Conservation (phyloP, 2,797 vertebrate genomes). For the Moxostoma hubbsi region DNA sequence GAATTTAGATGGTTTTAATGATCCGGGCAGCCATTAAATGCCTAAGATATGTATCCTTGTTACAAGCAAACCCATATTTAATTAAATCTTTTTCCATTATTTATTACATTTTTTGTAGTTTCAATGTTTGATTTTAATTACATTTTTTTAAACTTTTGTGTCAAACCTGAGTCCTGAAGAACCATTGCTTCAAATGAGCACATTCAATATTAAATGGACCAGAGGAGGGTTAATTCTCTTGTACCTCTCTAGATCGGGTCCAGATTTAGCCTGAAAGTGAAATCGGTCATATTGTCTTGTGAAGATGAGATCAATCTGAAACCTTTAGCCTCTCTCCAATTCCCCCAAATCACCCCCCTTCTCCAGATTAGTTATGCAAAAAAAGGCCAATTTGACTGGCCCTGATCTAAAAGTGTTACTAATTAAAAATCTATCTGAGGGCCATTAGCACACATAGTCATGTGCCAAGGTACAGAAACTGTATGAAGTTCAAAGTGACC, state of each 20-base stretch:
- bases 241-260: neutral
- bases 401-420: constrained; percentile 91
- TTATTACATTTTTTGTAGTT: too few species aligned
- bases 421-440: constrained; percentile 99
- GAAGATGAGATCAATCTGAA: constrained; percentile 59
- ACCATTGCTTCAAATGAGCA: neutral
- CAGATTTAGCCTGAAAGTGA: constrained; percentile 16
- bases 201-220: neutral
- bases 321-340: constrained; percentile 60
- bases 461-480: constrained; percentile 85
- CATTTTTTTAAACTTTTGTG: too few species aligned
- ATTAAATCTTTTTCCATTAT: too few species aligned
- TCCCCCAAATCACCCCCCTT: constrained; percentile 62
- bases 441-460: constrained; percentile 92
- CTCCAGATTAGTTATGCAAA: constrained; percentile 82
- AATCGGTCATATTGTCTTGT: constrained; percentile 55
- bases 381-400: constrained; percentile 86
- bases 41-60: too few species aligned
- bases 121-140: too few species aligned
- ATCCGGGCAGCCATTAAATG: too few species aligned
- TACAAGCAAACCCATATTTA: too few species aligned
- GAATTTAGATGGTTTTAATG: too few species aligned
- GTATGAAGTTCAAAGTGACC: constrained; percentile 90
- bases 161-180: too few species aligned
- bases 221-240: neutral